Conservation (phyloP, 2,113 vertebrate species). For the Salvator merianae region DNA sequence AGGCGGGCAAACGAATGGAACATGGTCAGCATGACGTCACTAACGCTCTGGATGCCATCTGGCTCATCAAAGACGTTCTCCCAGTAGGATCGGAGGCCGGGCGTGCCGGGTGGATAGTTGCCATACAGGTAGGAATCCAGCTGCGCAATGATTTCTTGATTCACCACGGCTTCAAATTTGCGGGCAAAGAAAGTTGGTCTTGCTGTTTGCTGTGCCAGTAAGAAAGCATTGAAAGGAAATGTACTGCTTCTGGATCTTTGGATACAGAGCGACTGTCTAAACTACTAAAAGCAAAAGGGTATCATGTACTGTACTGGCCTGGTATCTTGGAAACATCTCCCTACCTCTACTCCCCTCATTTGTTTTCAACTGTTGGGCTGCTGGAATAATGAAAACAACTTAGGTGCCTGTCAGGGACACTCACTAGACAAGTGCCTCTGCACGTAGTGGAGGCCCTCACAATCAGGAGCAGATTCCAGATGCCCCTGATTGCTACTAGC, state of each 20-base stretch:
- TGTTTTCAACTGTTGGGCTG: no score
- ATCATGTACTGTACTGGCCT: no score
- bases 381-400: no score
- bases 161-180: slow-evolving; percentile 96
- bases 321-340: no score
- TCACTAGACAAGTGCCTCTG: no score
- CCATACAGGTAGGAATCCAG: slow-evolving; percentile 93
- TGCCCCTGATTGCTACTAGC: no score
- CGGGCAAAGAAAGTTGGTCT: slow-evolving; percentile 97
- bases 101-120: slow-evolving; percentile 82
- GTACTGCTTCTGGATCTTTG: not conserved
- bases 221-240: not conserved
- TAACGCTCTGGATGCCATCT: slow-evolving; percentile 84
- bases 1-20: slow-evolving; percentile 89
- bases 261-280: fast-evolving
- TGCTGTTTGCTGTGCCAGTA: slow-evolving; percentile 86
- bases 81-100: slow-evolving; percentile 90
- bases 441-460: no score
- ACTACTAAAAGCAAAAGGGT: no score
- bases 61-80: slow-evolving; percentile 92
- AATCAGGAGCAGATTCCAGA: no score
- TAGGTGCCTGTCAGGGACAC: no score
- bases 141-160: slow-evolving; percentile 95
- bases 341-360: no score
- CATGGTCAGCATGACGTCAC: slow-evolving; percentile 87